Conservation (phyloP, 1,140 invertebrate species). For the Heliconius hermathena region DNA sequence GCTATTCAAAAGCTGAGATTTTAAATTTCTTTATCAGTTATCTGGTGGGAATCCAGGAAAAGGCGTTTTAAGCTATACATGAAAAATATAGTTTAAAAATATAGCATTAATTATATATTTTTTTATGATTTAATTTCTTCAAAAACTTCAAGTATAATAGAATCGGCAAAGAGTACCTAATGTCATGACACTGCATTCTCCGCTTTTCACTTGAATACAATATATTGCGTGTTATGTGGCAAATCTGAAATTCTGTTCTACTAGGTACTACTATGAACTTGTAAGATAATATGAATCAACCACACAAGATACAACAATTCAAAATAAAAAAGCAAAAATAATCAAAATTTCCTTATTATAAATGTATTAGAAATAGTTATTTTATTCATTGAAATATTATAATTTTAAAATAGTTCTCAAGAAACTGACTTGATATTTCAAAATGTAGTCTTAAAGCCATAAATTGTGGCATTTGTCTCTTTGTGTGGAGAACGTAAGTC, state of each 20-base stretch:
- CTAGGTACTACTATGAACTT: too few species aligned
- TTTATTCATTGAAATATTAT: conserved; percentile 1
- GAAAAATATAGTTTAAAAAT: not conserved
- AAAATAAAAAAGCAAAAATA: too few species aligned
- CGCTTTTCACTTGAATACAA: too few species aligned
- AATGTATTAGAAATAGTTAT: too few species aligned
- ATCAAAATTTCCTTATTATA: too few species aligned
- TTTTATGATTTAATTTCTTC: too few species aligned
- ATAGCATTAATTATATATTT: too few species aligned
- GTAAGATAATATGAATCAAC: too few species aligned
- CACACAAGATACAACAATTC: too few species aligned
- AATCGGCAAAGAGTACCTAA: not conserved
- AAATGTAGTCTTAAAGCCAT: conserved; percentile 1
- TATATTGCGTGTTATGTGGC: not conserved
- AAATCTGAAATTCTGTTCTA: not conserved
- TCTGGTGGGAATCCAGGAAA: not conserved
- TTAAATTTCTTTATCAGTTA: not conserved
- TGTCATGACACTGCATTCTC: too few species aligned
- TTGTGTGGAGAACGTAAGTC: conserved; percentile 34
- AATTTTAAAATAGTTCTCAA: conserved; percentile 11
- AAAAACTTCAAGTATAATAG: not conserved
- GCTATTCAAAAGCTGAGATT: conserved; percentile 3
- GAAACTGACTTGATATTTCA: not conserved
- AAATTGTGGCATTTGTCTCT: conserved; percentile 12
- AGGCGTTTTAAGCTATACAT: not conserved